Percentiles rank a stretch among this genome's conserved stretches.
These are phyloP conservation scores for Blastobasis adustella DNA, from an alignment of 2,888 invertebrate genomes.

Conservation along the genomic window DNA sequence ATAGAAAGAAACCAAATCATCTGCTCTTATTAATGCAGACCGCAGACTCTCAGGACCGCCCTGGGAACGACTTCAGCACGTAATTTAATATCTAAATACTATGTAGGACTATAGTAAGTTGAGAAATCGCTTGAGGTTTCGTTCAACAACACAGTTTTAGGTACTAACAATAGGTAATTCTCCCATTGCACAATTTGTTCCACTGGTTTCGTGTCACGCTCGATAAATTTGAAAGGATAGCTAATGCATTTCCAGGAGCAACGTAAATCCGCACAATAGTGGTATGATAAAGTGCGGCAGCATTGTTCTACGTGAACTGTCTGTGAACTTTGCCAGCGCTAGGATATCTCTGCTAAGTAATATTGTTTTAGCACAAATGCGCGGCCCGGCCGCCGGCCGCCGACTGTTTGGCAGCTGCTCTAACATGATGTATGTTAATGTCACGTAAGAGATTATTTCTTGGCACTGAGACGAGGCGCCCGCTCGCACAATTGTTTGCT, in stretches of 20 bases:
- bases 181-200: too few species aligned
- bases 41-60: background rate
- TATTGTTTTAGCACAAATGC: slow-evolving; percentile 63
- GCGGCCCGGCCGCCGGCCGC: slow-evolving; percentile 44
- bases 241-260: background rate
- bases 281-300: slow-evolving; percentile 3
- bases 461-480: slow-evolving; percentile 56
- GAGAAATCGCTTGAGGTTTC: too few species aligned
- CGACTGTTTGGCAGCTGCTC: slow-evolving; percentile 63
- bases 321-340: slow-evolving; percentile 20
- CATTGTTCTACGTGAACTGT: slow-evolving; percentile 12
- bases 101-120: too few species aligned
- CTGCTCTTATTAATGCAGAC: background rate
- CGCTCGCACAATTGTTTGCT: slow-evolving; percentile 53
- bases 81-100: too few species aligned
- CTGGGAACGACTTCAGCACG: background rate
- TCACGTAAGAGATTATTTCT: slow-evolving; percentile 70
- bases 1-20: background rate
- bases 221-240: background rate
- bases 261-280: background rate
- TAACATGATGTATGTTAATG: slow-evolving; percentile 67
- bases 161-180: too few species aligned
- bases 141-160: too few species aligned
- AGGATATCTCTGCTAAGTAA: slow-evolving; percentile 52
- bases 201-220: background rate